These are phyloP conservation scores for Marisa cornuarietis DNA, from an alignment of 1,140 invertebrate genomes.

Conservation along the genomic window DNA sequence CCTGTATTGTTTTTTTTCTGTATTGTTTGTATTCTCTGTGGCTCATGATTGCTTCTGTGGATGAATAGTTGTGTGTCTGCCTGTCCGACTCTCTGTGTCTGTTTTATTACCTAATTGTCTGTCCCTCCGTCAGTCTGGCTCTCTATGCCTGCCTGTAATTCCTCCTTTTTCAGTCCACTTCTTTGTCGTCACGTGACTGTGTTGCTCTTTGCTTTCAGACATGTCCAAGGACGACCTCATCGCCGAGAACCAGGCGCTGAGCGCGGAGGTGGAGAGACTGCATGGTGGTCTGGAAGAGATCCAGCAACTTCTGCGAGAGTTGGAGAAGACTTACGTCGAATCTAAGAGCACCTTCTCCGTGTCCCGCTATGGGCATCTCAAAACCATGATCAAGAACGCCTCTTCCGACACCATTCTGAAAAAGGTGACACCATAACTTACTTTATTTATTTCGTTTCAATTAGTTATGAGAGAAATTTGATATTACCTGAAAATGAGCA, in stretches of 20 bases:
- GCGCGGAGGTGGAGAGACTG: conserved; percentile 20
- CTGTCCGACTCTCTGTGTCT: no score
- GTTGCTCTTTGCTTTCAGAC: conserved; percentile 1
- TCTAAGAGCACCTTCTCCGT: conserved; percentile 38
- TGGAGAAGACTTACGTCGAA: conserved; percentile 33
- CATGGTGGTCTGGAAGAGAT: conserved; percentile 28
- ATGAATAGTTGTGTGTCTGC: no score
- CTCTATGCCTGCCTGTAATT: no score
- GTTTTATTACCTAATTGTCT: no score
- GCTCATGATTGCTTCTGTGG: no score
- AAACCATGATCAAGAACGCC: conserved; percentile 39
- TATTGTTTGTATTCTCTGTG: no score
- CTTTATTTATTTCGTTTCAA: neutral
- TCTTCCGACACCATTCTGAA: conserved; percentile 30
- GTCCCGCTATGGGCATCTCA: conserved; percentile 37
- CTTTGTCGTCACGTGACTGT: no score
- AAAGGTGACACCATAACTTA: neutral
- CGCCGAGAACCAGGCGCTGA: conserved; percentile 15
- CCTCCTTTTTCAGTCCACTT: no score
- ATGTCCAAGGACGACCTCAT: conserved; percentile 25
- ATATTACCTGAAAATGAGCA: neutral
- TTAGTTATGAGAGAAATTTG: neutral
- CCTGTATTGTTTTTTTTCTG: no score
- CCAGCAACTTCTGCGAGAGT: conserved; percentile 24
- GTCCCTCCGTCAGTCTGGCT: no score